Conservation (phyloP, 2,888 invertebrate genomes). For the Euplagia quadripunctaria region DNA sequence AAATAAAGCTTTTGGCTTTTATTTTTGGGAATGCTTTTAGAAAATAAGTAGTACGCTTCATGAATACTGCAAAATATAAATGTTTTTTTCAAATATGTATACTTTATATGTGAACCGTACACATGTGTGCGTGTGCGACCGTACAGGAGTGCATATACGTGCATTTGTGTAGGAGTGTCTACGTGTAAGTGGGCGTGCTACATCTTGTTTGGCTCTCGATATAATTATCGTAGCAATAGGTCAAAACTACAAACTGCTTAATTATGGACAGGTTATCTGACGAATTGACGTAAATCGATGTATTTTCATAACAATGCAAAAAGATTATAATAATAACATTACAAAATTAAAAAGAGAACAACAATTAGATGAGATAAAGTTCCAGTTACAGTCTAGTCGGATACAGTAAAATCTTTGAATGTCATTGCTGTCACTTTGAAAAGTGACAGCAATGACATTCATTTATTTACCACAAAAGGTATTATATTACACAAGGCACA, state of each 20-base stretch:
- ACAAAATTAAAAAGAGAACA: background rate
- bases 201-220: background rate
- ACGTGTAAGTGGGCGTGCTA: background rate
- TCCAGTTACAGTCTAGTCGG: background rate
- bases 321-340: constrained; percentile 12
- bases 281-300: constrained; percentile 42
- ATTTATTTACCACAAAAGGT: background rate
- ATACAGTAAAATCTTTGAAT: background rate
- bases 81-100: too few relatives aligned
- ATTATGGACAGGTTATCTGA: constrained; percentile 37
- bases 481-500: too few relatives aligned
- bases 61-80: too few relatives aligned
- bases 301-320: constrained; percentile 30
- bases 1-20: too few relatives aligned
- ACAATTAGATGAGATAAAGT: constrained; percentile 1
- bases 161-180: background rate
- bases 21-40: too few relatives aligned
- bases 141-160: background rate
- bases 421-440: background rate
- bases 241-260: constrained; percentile 16
- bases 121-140: too few relatives aligned
- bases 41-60: too few relatives aligned
- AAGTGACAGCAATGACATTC: background rate
- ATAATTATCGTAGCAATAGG: constrained; percentile 19
- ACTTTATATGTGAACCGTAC: too few relatives aligned